Evolutionary conservation across 1,140 invertebrate genomes (phyloP), one percentile per base, ranked within the genome.

Genomic region (Philopotamus ludificatus): DNA sequence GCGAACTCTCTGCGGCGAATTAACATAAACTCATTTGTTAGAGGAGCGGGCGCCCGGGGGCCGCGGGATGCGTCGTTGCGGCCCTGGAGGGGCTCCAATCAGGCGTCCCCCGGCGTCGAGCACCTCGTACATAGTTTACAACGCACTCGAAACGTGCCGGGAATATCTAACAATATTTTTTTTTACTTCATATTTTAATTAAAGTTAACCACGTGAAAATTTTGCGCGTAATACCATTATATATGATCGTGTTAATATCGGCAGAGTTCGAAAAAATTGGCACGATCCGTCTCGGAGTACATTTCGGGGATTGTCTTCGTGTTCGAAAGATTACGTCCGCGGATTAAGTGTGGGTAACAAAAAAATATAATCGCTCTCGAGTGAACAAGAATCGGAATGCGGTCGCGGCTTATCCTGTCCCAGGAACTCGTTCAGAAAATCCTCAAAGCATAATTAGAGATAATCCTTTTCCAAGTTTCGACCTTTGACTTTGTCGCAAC

Each of bases 11-110:
- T 12, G 28, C 4, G 28, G 28, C 12, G 45, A n/a, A 67, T 67
- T 67, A 63, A 67, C 66, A 67, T 67, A 63, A 67, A 67, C 66
- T 62, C 60, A 59, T 67, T 67, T 62, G 59, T 67, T 67, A 57
- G 2, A 39, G 22, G 22, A 12, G 16, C 22, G 51, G 20, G 51
- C 28, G 12, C 28, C 28, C 28, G 12, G 4, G 28, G 28, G 28
- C 28, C 28, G 28, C 28, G 28, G 28, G 21, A 18, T 3, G 21
- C 47, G 47, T 44, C 41, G 47, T 18, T 49, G 22, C 47, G 47
- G 47, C 28, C 28, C 28, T 34, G 28, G 28, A 34, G 28, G 28
- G 4, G 28, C 28, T 34, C 4, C 28, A 34, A 34, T 34, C 28
- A 7, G 12, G 12, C 28, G 28, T n/a, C n/a, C 22, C 50, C 20